These are phyloP conservation scores for Decapterus maruadsi DNA, from an alignment of 2,797 vertebrate genomes.

Conservation along the genomic window DNA sequence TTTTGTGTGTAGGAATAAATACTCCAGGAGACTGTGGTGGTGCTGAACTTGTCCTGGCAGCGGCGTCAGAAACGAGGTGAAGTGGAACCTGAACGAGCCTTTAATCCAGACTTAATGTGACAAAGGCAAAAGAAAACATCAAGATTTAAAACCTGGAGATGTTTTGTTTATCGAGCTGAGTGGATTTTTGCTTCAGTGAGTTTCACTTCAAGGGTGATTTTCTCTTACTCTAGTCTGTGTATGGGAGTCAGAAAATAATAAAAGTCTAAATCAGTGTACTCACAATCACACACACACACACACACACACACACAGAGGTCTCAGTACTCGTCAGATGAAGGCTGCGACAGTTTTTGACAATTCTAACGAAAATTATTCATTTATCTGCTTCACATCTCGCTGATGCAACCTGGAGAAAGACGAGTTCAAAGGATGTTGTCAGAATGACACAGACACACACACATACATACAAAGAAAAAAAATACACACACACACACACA, in stretches of 20 bases:
- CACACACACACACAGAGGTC: slow-evolving; percentile 20
- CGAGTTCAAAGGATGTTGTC: slow-evolving; percentile 63
- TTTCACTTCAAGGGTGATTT: slow-evolving; percentile 34
- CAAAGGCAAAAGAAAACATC: not conserved
- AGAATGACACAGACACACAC: not conserved
- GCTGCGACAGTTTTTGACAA: slow-evolving; percentile 79
- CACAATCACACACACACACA: slow-evolving; percentile 12
- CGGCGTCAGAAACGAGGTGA: not conserved
- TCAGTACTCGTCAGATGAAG: slow-evolving; percentile 49
- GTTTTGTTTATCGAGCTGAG: slow-evolving; percentile 18
- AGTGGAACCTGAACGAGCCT: slow-evolving; percentile 13
- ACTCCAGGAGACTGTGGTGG: too few species aligned
- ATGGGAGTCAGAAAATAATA: slow-evolving; percentile 15
- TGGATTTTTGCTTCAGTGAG: slow-evolving; percentile 20
- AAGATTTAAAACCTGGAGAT: slow-evolving; percentile 22
- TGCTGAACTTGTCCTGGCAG: slow-evolving; percentile 1
- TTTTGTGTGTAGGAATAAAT: too few species aligned
- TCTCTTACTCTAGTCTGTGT: slow-evolving; percentile 9
- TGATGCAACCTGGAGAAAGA: slow-evolving; percentile 86
- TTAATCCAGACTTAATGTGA: slow-evolving; percentile 28
- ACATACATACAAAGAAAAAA: not conserved
- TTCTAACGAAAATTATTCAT: slow-evolving; percentile 77
- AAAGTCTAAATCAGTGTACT: slow-evolving; percentile 20
- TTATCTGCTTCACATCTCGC: slow-evolving; percentile 75
- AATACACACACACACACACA: not conserved